A percentile compares a stretch with the other conserved stretches of the same genome.
phyloP scores from a whole-genome alignment of 2,888 invertebrate genomes.

The Erannis defoliaria region DNA sequence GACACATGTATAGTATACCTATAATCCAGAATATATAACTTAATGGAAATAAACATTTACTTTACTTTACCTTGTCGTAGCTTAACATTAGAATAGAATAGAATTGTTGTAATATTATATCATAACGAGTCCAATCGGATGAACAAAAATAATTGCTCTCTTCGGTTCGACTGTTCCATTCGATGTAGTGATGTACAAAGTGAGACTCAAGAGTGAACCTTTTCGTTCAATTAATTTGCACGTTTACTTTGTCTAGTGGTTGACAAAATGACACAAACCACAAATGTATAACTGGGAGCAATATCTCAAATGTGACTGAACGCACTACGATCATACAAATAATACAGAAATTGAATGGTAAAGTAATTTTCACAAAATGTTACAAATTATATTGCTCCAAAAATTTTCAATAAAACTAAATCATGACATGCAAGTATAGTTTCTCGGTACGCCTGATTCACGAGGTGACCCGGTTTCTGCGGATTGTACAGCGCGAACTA shows the following conservation, averaged over 20 bases:
- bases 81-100: too few relatives aligned
- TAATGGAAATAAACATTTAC: too few relatives aligned
- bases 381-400: not conserved
- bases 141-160: not conserved
- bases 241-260: too few relatives aligned
- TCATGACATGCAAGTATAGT: conserved; percentile 8
- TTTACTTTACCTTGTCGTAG: too few relatives aligned
- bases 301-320: not conserved
- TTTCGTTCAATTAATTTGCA: not conserved
- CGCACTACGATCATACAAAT: not conserved
- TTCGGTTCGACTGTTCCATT: not conserved
- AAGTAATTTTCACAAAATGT: not conserved
- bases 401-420: conserved; percentile 13
- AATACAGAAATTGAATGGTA: not conserved
- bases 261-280: too few relatives aligned
- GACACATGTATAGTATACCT: too few relatives aligned
- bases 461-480: conserved; percentile 49
- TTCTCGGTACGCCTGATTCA: conserved; percentile 24
- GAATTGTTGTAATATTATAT: too few relatives aligned
- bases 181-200: not conserved
- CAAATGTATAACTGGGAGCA: not conserved
- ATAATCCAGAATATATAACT: too few relatives aligned
- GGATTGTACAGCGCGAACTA: conserved; percentile 20
- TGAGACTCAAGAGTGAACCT: not conserved
- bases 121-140: not conserved